phyloP scores from a whole-genome alignment of 2,113 vertebrate genomes.

The mouse (Mus musculus) region GRCm39 chr5:99708001-99708500 shows the following conservation, averaged over 20 bases:
- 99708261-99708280: background rate
- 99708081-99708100: background rate
- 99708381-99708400: background rate
- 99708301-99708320: no score
- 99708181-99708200: background rate
- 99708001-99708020: background rate
- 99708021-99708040: conserved; percentile 21
- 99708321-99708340: background rate
- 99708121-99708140: conserved; percentile 63
- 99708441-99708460: no score
- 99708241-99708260: background rate
- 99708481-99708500: no score
- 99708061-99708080: background rate
- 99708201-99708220: background rate
- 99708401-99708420: conserved; percentile 48
- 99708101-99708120: background rate
- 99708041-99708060: background rate
- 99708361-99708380: background rate
- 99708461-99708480: no score
- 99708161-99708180: background rate
- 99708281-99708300: background rate
- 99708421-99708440: no score
- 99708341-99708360: background rate
- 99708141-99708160: background rate
- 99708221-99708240: background rate